Evolutionary conservation across 2,113 vertebrate genomes (phyloP).

Genomic region (Gnathonemus longibarbis): DNA sequence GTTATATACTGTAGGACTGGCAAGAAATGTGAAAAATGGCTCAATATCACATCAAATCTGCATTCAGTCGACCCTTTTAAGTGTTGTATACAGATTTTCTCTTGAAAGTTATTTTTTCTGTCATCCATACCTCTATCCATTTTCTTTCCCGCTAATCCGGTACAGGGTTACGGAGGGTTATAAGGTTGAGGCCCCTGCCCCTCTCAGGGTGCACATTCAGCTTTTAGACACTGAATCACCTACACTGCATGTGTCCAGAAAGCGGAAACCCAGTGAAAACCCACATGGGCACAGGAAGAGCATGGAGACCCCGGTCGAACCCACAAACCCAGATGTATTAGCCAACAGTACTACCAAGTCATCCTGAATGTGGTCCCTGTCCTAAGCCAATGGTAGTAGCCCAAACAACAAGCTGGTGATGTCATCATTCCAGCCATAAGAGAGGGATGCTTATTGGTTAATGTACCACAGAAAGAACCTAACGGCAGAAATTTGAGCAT

Average conservation of each 20-base stretch:
- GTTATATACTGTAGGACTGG: not conserved
- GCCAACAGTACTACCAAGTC: not conserved
- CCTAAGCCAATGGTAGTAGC: too few relatives aligned
- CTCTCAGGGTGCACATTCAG: not conserved
- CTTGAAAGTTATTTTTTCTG: not conserved
- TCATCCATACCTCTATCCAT: not conserved
- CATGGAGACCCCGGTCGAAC: not conserved
- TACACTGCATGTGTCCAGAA: not conserved
- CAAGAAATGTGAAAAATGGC: not conserved
- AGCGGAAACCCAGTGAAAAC: not conserved
- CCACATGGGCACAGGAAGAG: not conserved
- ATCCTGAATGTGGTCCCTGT: not conserved
- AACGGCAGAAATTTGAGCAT: not conserved
- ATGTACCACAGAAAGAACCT: not conserved
- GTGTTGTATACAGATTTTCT: not conserved
- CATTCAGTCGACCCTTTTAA: not conserved
- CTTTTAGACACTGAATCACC: not conserved
- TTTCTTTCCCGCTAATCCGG: not conserved
- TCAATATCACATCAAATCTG: not conserved
- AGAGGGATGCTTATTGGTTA: not conserved
- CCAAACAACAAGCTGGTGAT: not conserved
- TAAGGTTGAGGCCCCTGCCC: too few relatives aligned
- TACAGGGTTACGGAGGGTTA: not conserved
- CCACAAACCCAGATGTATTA: not conserved
- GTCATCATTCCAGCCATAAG: not conserved